phyloP scores from a whole-genome alignment of 1,140 invertebrate species.

The Holotrichia oblita region DNA sequence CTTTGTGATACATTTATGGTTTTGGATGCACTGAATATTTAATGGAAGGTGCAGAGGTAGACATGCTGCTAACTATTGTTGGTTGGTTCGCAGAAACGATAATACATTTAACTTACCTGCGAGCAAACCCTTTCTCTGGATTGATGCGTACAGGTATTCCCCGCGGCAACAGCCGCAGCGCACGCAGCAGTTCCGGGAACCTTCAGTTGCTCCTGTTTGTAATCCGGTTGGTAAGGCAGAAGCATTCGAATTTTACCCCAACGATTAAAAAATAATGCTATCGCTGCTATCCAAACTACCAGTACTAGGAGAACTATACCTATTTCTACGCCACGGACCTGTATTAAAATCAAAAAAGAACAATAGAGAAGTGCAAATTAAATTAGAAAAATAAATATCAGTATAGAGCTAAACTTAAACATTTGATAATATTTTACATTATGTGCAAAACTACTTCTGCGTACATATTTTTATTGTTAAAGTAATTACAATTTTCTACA shows the following conservation, averaged over 20 bases:
- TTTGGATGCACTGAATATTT: conserved; percentile 1
- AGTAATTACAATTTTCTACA: too few relatives aligned
- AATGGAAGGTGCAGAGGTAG: background rate
- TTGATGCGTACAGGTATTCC: conserved; percentile 64
- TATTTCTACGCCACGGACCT: conserved; percentile 87
- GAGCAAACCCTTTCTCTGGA: conserved; percentile 70
- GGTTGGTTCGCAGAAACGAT: background rate
- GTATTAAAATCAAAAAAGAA: too few relatives aligned
- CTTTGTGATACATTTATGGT: background rate
- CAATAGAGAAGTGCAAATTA: too few relatives aligned
- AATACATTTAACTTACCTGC: conserved; percentile 62
- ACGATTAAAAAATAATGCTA: conserved; percentile 88
- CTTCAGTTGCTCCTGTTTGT: conserved; percentile 84
- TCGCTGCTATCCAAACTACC: conserved; percentile 87
- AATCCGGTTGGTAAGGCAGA: conserved; percentile 90
- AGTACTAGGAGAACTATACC: conserved; percentile 87
- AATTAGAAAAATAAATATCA: too few relatives aligned
- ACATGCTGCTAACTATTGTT: background rate
- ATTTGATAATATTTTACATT: too few relatives aligned
- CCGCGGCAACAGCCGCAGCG: conserved; percentile 66
- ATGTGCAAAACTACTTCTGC: too few relatives aligned
- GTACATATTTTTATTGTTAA: too few relatives aligned
- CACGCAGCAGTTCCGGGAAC: conserved; percentile 81
- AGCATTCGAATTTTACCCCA: conserved; percentile 95
- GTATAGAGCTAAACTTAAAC: too few relatives aligned